phyloP scores from a whole-genome alignment of 2,113 vertebrate genomes.

The Megaceryle maxima region DNA sequence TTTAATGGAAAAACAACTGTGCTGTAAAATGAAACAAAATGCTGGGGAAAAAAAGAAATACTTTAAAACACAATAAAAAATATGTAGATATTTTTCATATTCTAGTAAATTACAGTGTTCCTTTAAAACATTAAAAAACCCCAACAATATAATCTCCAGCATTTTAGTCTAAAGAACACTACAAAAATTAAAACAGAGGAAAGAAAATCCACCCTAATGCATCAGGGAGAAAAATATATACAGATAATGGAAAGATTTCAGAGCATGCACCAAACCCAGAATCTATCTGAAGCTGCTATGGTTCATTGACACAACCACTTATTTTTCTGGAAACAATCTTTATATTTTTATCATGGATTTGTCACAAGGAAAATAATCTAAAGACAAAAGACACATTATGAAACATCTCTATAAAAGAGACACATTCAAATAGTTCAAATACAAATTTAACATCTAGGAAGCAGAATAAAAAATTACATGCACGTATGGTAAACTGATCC shows the following conservation, averaged over 20 bases:
- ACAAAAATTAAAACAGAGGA: background rate
- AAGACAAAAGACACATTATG: background rate
- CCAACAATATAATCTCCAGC: no score
- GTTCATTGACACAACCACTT: background rate
- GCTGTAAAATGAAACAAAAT: background rate
- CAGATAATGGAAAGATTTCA: background rate
- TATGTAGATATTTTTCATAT: background rate
- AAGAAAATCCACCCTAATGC: background rate
- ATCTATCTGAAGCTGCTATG: background rate
- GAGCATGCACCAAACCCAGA: background rate
- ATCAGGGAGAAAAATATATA: background rate
- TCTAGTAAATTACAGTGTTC: background rate
- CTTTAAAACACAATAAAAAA: background rate
- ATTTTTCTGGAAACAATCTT: background rate
- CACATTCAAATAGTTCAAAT: background rate
- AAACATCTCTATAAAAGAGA: background rate
- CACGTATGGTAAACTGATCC: background rate
- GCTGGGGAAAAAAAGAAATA: background rate
- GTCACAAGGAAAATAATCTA: background rate
- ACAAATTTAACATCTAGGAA: background rate
- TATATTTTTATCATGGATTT: background rate
- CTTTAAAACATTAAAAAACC: background rate
- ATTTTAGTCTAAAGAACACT: background rate
- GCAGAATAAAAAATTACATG: background rate
- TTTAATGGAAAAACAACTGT: background rate